These are phyloP conservation scores for Sinocyclocheilus anophthalmus DNA, from an alignment of 2,113 vertebrate species.

Conservation along the genomic window DNA sequence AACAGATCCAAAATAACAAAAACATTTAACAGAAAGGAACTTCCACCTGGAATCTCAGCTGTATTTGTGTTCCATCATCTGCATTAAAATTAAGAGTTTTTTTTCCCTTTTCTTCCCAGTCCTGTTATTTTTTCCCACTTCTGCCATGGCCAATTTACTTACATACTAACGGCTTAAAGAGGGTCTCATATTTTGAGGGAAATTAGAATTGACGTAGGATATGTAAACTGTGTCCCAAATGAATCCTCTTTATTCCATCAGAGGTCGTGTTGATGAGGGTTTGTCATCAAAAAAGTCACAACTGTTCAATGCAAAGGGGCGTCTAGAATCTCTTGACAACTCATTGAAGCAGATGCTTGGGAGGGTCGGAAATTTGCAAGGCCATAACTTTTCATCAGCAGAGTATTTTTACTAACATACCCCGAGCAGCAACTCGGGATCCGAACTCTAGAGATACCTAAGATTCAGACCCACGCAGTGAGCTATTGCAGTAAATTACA, in stretches of 20 bases:
- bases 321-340: constrained; percentile 57
- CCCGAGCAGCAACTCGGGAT: constrained; percentile 52
- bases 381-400: constrained; percentile 60
- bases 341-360: constrained; percentile 34
- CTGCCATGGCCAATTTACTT: constrained; percentile 69
- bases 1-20: constrained; percentile 19
- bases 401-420: constrained; percentile 51
- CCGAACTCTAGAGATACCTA: constrained; percentile 49
- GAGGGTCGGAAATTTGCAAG: constrained; percentile 38
- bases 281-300: constrained; percentile 59
- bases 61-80: constrained; percentile 20
- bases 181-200: constrained; percentile 53
- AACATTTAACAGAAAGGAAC: constrained; percentile 17
- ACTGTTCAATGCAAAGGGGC: constrained; percentile 45
- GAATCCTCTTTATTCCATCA: constrained; percentile 23
- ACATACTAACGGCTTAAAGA: constrained; percentile 57
- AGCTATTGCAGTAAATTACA: constrained; percentile 62
- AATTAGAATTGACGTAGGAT: constrained; percentile 62
- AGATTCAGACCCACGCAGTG: constrained; percentile 45
- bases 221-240: constrained; percentile 59
- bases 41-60: background rate
- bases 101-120: background rate
- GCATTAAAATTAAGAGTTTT: constrained; percentile 1
- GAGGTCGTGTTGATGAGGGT: constrained; percentile 52
- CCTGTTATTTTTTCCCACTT: constrained; percentile 42